These are phyloP conservation scores for Scopus umbretta DNA, from an alignment of 2,113 vertebrate genomes.

Conservation along the genomic window DNA sequence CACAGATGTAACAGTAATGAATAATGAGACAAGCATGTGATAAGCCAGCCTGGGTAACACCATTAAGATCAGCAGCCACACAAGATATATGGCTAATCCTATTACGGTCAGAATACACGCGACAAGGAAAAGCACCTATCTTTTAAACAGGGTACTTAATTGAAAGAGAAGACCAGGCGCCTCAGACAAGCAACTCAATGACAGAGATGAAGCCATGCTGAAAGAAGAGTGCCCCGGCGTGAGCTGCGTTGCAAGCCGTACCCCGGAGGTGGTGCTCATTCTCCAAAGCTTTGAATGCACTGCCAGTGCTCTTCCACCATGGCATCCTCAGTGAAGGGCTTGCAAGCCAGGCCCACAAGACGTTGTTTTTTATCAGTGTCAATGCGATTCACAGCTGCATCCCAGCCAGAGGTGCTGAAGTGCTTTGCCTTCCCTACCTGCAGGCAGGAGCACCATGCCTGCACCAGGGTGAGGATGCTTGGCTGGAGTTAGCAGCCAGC, in stretches of 20 bases:
- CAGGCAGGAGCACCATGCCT: neutral
- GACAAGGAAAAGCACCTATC: neutral
- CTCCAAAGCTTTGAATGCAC: neutral
- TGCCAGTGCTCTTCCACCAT: accelerated
- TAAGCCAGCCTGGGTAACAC: neutral
- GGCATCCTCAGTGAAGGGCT: neutral
- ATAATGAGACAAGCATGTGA: neutral
- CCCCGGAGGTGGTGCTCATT: neutral
- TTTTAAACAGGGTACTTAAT: neutral
- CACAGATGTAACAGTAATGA: neutral
- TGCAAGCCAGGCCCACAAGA: no score
- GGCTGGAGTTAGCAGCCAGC: neutral
- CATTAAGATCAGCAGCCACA: neutral
- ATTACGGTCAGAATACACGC: neutral
- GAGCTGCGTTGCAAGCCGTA: neutral
- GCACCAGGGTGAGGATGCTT: neutral
- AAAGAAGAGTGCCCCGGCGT: neutral
- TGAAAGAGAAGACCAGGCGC: neutral
- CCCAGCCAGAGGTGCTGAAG: no score
- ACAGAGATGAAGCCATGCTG: neutral
- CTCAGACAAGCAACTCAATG: neutral
- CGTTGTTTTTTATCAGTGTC: no score
- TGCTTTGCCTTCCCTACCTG: neutral
- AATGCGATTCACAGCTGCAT: neutral
- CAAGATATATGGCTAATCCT: neutral